Evolutionary conservation across 1,140 invertebrate species (phyloP), one percentile per base, ranked within the genome.

Genomic region (Drosophila kohkoa): DNA sequence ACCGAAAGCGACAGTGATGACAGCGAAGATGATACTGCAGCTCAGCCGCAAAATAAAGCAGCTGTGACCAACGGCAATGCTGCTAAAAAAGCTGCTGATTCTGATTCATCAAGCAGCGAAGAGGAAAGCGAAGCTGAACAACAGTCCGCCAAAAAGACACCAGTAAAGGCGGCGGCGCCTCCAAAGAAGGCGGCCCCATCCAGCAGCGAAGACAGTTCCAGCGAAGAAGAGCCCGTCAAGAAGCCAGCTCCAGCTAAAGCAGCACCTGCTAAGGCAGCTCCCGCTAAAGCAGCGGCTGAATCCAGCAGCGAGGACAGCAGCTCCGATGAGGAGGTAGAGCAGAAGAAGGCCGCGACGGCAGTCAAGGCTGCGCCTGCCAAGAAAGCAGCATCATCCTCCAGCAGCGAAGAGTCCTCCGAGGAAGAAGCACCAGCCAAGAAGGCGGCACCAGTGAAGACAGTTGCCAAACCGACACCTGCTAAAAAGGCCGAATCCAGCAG

Each of bases 401-500:
- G 71, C 46, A 81, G 81, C 49, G 75, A 78, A 1, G 92, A 93
- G 6, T 63, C 66, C 1, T 69, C 72, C 30, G 75, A 78, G 10
- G 79, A 83, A 2, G 80, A 80, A 46, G 4, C 25, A 16, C 71
- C 88, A 5, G 54, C 72, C 4, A 78, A 71, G n/a, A 74, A 79
- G 58, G 55, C 51, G 41, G 30, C 63, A 28, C 88, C 92, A 58
- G 90, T 38, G 6, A 73, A 64, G 62, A 35, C 73, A 48, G 48
- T 68, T 35, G 30, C 60, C 16, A 77, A 75, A 28, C 77, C 32
- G 38, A 73, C 55, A n/a, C 43, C 71, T 5, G 38, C 73, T 1
- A 91, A 91, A 28, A 91, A 90, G 25, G 72, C 76, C 6, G 46
- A 75, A 16, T 69, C 80, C 0, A 92, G 93, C 28, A 82, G 83